Base-by-base conservation (phyloP, 2,113 vertebrate species). In the Gymnocephalus cernua region DNA sequence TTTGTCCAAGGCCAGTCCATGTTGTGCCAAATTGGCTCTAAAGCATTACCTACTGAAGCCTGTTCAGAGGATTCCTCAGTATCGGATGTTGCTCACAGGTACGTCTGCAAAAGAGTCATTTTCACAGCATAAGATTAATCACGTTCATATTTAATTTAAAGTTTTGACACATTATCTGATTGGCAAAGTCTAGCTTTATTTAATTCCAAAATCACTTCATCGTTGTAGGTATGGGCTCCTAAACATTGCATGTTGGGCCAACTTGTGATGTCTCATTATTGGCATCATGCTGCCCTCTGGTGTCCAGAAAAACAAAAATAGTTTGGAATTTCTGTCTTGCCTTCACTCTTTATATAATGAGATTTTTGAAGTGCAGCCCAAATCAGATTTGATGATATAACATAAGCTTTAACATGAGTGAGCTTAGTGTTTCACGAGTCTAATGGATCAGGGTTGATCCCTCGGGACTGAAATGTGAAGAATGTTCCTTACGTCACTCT, bases 31-130 rank as follows among this genome's bases (percentile, higher is more conserved):
- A 77, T 92, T 99, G 86, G 98, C 98, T 81, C 93, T 99, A 86
- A 99, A 96, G 89, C 97, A 99, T 92, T 99, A 99, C 93, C 94
- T 99, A 32, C 96, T 99, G 62, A 99, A 99, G 88, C 98, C 98
- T 0, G 96, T 99, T 74, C 98, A 99, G 93, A 97, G 98, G 93
- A 99, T 99, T 88, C 98, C 98, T 23, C 98, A 99, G 4, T 99
- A 99, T 93, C 96, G 96, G 86, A 95, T 99, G 78, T 94, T 99
- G 69, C 93, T 99, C 74, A 97, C 97, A 96, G 98, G 98, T 99
- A 95, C 47, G 57, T 62, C 14, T 15, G 19, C 25, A 56, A 27
- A 59, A 23, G 0, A 44, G 5, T 56, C 10, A 48, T 4, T 48
- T 45, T 41, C 9, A 32, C 7, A 58, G 6, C 6, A 25, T 25